phyloP scores from a whole-genome alignment of 2,113 vertebrate species.

The Seriola dumerili region DNA sequence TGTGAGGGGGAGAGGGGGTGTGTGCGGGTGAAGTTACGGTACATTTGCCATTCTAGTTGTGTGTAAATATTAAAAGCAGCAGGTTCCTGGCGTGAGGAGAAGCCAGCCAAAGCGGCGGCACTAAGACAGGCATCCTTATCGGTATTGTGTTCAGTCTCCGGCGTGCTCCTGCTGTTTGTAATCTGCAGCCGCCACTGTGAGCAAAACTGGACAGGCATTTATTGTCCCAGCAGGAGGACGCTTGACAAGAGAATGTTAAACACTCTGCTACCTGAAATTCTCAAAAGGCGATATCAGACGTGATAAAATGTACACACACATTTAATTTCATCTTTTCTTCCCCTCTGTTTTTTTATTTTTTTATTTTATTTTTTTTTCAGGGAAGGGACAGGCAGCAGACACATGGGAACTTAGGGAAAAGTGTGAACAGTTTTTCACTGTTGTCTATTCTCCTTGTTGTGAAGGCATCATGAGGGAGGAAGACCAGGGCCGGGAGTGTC shows the following conservation, averaged over 20 bases:
- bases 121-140: slow-evolving; percentile 94
- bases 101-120: slow-evolving; percentile 91
- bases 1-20: not conserved
- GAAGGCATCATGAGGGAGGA: not conserved
- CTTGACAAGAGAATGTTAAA: slow-evolving; percentile 96
- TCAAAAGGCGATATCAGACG: slow-evolving; percentile 91
- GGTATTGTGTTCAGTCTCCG: slow-evolving; percentile 93
- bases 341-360: slow-evolving; percentile 12
- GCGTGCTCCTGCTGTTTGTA: slow-evolving; percentile 96
- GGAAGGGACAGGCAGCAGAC: slow-evolving; percentile 1
- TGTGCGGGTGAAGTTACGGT: slow-evolving; percentile 79
- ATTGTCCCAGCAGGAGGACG: slow-evolving; percentile 95
- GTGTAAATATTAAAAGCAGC: slow-evolving; percentile 99
- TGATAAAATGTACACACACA: slow-evolving; percentile 86
- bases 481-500: not conserved
- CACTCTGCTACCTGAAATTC: slow-evolving; percentile 91
- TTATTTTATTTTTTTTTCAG: not conserved
- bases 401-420: slow-evolving; percentile 28
- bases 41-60: slow-evolving; percentile 94
- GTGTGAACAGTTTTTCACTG: not conserved
- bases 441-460: not conserved
- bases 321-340: slow-evolving; percentile 80
- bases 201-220: slow-evolving; percentile 99
- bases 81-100: slow-evolving; percentile 92
- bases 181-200: slow-evolving; percentile 97